These are phyloP conservation scores for Acanthoscelides obtectus DNA, from an alignment of 2,888 invertebrate genomes.

Conservation along the genomic window DNA sequence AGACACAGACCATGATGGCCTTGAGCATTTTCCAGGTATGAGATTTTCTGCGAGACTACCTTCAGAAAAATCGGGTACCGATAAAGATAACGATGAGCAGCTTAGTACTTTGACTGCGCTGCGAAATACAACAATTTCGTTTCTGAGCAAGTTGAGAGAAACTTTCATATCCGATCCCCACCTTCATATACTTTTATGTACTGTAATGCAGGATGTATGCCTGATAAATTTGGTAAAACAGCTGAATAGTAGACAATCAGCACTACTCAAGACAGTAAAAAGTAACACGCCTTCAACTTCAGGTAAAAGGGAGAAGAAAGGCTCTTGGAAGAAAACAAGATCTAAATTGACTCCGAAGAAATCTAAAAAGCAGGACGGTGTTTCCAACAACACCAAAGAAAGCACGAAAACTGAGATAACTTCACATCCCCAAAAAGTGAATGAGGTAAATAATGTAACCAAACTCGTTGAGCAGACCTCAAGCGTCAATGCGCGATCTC, in stretches of 20 bases:
- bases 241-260: constrained; percentile 17
- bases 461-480: neutral
- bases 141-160: neutral
- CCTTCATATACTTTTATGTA: constrained; percentile 28
- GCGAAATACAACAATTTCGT: neutral
- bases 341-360: neutral
- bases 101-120: neutral
- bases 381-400: neutral
- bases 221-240: constrained; percentile 25
- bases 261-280: constrained; percentile 1
- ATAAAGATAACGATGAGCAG: neutral
- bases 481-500: neutral
- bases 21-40: neutral
- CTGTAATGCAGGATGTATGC: constrained; percentile 30
- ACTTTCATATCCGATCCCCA: constrained; percentile 19
- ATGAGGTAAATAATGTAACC: neutral
- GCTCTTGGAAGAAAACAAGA: constrained; percentile 5
- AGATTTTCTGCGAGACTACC: neutral
- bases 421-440: neutral
- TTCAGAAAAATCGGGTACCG: neutral
- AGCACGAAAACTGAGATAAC: neutral
- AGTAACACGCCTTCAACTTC: neutral
- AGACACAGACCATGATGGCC: neutral
- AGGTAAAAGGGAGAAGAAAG: neutral
- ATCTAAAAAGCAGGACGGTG: neutral